Conservation (phyloP, 2,888 invertebrate genomes). For the Oxycera nigricornis region DNA sequence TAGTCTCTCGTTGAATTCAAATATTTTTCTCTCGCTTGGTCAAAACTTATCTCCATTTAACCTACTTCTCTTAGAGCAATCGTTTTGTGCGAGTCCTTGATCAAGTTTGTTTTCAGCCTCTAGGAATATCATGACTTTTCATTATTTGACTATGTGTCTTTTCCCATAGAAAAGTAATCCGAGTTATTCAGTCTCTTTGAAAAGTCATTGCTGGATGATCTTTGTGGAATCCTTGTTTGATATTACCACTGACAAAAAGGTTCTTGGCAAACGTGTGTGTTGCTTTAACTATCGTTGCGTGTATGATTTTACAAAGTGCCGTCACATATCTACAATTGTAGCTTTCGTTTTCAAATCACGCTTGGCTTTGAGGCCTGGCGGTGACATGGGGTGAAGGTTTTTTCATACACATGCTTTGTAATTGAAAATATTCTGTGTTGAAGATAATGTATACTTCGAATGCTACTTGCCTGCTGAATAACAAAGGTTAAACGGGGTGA, state of each 20-base stretch:
- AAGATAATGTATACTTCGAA: background rate
- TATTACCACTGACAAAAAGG: background rate
- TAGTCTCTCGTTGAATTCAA: too few relatives aligned
- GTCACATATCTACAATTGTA: background rate
- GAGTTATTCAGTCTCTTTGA: background rate
- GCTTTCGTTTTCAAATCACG: background rate
- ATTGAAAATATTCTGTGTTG: background rate
- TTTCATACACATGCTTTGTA: background rate
- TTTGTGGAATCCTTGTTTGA: slow-evolving; percentile 1
- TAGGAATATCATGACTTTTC: background rate
- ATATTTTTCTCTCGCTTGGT: background rate
- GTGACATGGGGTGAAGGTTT: background rate
- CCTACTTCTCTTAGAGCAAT: too few relatives aligned
- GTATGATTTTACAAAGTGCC: background rate
- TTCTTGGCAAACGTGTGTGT: background rate
- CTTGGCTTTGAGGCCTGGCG: background rate
- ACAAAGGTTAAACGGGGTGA: background rate
- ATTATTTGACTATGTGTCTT: background rate
- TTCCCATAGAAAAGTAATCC: background rate
- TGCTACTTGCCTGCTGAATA: background rate
- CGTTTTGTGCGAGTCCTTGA: too few relatives aligned
- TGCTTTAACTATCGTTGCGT: slow-evolving; percentile 2
- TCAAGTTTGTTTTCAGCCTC: too few relatives aligned
- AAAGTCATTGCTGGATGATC: background rate
- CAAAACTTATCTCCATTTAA: background rate